Base-by-base conservation (phyloP, 2,888 invertebrate species). In the Drosophila vallismaia region DNA sequence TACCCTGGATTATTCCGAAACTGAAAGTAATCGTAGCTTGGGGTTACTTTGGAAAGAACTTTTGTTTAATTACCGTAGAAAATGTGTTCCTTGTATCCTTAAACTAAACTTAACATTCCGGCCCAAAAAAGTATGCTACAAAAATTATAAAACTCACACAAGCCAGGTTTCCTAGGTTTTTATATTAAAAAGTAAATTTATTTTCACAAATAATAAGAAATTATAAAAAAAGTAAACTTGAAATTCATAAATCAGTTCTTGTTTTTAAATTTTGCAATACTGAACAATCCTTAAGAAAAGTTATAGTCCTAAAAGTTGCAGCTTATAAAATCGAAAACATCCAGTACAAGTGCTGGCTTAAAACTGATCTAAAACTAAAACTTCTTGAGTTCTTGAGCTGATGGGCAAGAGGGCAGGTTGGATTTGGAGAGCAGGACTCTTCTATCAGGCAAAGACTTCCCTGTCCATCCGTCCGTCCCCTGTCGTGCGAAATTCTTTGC, bases 401-500 rank as follows among this genome's bases (percentile, higher is more conserved):
- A 9, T 19, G 42, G 42, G 24, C 9, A 19, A 24, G 12, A 0
- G 8, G 42, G 42, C 6, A 36, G 36, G 36, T 5, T 4, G 36
- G 36, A 44, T 24, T 44, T 44, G 9, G 2, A 62, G 60, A 24
- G 60, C 48, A 40, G 8, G 40, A 14, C 48, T 48, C 14, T 9
- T 42, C 40, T 26, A 40, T 48, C 64, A 42, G 31, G 40, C 28
- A 63, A 42, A 12, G 56, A 55, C 42, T 44, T 70, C 42, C 42
- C 56, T 69, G 24, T 26, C 19, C 24, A 29, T 4, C 29, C 31
- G 31, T 4, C 8, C 26, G 6, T 12, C 10, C 46, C 26, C 8
- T 55, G 38, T 42, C 29, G 51, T 45, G 69, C 19, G 48, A 74
- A 71, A 71, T 63, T 64, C 50, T 77, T 68, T 68, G 60, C 62